Evolutionary conservation across 2,888 invertebrate species (phyloP).

Genomic region (Tuberolachnus salignus): DNA sequence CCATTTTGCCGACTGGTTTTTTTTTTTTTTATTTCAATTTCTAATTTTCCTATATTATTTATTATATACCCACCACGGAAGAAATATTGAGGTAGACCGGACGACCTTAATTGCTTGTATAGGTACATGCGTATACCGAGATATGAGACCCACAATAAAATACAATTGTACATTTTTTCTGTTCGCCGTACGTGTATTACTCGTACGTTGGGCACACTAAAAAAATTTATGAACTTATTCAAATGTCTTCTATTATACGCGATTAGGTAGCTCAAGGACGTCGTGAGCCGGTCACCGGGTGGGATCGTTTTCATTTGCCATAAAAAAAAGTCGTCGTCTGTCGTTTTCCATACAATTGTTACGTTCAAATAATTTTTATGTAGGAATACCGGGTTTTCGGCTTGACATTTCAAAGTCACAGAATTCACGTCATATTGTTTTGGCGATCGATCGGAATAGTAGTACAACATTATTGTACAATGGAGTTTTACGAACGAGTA

Average conservation of each 20-base stretch:
- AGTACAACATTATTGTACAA: background rate
- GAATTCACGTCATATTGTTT: no score
- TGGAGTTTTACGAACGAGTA: no score
- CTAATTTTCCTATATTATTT: no score
- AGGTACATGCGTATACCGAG: no score
- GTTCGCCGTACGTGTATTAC: background rate
- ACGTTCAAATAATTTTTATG: background rate
- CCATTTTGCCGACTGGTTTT: no score
- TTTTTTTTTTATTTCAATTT: no score
- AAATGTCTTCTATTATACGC: background rate
- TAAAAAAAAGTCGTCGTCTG: background rate
- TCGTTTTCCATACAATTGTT: background rate
- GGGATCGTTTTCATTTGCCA: background rate
- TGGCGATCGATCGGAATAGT: background rate
- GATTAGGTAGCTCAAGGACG: conserved; percentile 2
- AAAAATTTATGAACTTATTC: conserved; percentile 2
- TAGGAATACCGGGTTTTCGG: background rate
- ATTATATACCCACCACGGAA: background rate
- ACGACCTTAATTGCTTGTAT: background rate
- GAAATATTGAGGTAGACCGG: background rate
- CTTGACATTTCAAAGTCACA: background rate
- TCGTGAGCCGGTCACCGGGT: background rate
- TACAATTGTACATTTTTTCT: no score
- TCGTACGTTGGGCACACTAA: background rate
- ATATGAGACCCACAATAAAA: no score